Percentiles rank a stretch among this genome's conserved stretches.
These are phyloP conservation scores for Bombyx mandarina DNA, from an alignment of 1,140 invertebrate genomes.

Conservation along the genomic window DNA sequence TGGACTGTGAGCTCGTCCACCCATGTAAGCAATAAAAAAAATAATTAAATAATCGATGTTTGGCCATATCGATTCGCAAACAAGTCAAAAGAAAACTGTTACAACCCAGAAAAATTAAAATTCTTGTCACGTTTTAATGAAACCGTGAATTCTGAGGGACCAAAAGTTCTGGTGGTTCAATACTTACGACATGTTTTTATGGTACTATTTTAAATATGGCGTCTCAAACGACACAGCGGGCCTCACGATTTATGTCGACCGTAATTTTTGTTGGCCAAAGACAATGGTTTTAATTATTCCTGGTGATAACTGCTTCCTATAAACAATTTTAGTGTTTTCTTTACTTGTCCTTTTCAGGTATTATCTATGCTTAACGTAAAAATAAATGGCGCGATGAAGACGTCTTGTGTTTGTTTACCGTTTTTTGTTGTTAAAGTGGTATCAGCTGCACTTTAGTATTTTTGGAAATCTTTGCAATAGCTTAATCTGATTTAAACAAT, in stretches of 20 bases:
- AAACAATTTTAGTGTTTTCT: constrained; percentile 33
- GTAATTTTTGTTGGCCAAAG: constrained; percentile 47
- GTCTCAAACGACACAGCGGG: constrained; percentile 38
- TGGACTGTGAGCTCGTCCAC: too few relatives aligned
- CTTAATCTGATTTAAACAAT: too few relatives aligned
- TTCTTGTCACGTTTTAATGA: too few relatives aligned
- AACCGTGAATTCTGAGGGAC: constrained; percentile 12
- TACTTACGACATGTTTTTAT: constrained; percentile 45
- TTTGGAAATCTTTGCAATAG: too few relatives aligned
- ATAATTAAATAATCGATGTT: not conserved
- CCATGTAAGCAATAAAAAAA: not conserved
- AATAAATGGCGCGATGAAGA: constrained; percentile 5
- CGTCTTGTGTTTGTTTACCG: constrained; percentile 1
- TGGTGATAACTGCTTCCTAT: constrained; percentile 51
- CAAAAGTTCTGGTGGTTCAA: constrained; percentile 32
- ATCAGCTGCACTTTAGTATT: too few relatives aligned
- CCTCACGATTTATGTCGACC: constrained; percentile 52
- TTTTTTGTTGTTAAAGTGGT: too few relatives aligned
- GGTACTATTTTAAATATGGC: constrained; percentile 62
- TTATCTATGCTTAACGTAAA: constrained; percentile 17
- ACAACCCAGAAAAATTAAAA: too few relatives aligned
- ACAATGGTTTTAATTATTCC: constrained; percentile 64
- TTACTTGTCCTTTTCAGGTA: constrained; percentile 19
- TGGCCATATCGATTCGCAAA: too few relatives aligned
- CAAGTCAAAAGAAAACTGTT: too few relatives aligned